Evolutionary conservation across 2,888 invertebrate species (phyloP).

Genomic region (Pteria penguin): DNA sequence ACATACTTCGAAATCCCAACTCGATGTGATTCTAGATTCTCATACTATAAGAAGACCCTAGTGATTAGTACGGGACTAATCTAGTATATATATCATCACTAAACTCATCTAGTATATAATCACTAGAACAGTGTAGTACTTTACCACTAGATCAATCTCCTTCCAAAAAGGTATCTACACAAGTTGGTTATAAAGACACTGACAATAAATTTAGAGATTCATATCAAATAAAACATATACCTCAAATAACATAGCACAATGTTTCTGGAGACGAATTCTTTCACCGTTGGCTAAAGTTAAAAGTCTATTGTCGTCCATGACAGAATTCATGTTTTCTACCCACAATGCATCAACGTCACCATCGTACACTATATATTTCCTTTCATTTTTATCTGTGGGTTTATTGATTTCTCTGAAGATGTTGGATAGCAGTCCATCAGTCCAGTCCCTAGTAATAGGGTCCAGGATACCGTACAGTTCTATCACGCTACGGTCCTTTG

Average conservation of each 20-base stretch:
- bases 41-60: no score
- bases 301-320: slow-evolving; percentile 96
- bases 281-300: slow-evolving; percentile 95
- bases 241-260: slow-evolving; percentile 92
- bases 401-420: slow-evolving; percentile 95
- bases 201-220: no score
- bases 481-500: slow-evolving; percentile 93
- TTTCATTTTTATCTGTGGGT: slow-evolving; percentile 87
- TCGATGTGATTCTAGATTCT: no score
- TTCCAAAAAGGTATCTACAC: no score
- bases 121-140: no score
- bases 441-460: slow-evolving; percentile 93
- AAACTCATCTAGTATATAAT: no score
- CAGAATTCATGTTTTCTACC: slow-evolving; percentile 98
- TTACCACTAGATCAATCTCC: no score
- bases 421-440: slow-evolving; percentile 93
- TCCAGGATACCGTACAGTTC: slow-evolving; percentile 94
- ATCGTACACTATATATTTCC: slow-evolving; percentile 92
- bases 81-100: no score
- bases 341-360: slow-evolving; percentile 96
- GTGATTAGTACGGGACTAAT: no score
- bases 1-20: no score
- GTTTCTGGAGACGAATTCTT: slow-evolving; percentile 89
- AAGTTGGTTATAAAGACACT: no score
- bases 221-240: no score